phyloP scores from a whole-genome alignment of 2,113 vertebrate genomes.

The Carlito syrichta region DNA sequence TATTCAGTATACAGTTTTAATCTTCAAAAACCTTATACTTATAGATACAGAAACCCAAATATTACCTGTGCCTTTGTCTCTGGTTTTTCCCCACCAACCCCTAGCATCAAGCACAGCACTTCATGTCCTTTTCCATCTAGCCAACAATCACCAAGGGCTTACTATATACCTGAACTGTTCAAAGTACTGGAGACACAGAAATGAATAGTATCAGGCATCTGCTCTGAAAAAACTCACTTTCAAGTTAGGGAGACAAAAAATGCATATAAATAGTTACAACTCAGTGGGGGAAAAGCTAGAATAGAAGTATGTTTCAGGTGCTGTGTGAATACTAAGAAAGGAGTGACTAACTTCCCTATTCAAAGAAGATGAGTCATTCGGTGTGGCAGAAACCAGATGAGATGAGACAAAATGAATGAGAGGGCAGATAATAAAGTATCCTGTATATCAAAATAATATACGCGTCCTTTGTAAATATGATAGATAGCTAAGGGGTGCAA shows the following conservation, averaged over 20 bases:
- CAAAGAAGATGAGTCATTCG: constrained; percentile 7
- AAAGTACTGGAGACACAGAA: neutral
- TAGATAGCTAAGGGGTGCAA: neutral
- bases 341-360: neutral
- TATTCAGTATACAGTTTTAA: neutral
- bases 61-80: neutral
- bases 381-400: neutral
- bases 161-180: neutral
- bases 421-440: neutral
- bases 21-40: neutral
- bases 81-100: neutral
- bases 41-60: neutral
- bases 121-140: neutral
- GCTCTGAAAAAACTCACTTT: neutral
- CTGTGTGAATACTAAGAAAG: neutral
- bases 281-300: neutral
- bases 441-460: neutral
- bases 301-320: neutral
- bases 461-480: neutral
- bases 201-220: neutral
- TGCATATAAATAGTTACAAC: neutral
- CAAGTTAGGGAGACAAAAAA: neutral
- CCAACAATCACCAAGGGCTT: neutral
- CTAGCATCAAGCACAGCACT: neutral
- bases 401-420: neutral